phyloP scores from a whole-genome alignment of 2,888 invertebrate species.

The Eupithecia dodoneata region DNA sequence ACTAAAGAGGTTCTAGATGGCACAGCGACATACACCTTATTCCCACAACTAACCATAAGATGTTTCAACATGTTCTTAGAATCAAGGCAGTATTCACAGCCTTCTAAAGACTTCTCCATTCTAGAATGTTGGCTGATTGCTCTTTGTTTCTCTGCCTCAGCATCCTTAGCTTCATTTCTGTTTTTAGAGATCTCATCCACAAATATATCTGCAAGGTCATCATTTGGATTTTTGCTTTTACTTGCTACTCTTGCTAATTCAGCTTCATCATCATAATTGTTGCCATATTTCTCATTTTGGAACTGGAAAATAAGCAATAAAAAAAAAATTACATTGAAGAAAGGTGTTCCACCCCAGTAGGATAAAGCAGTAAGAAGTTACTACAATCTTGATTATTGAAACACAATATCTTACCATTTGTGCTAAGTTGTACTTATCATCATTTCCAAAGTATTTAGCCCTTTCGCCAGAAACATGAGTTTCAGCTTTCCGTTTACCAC shows the following conservation, averaged over 20 bases:
- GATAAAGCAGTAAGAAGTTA: background rate
- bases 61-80: conserved; percentile 92
- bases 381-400: background rate
- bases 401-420: conserved; percentile 86
- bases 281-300: conserved; percentile 91
- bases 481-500: conserved; percentile 84
- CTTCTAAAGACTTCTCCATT: conserved; percentile 88
- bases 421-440: conserved; percentile 93
- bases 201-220: conserved; percentile 94
- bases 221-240: conserved; percentile 86
- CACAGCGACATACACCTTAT: conserved; percentile 92
- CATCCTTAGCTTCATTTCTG: conserved; percentile 85
- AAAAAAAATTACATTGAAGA: background rate
- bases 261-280: conserved; percentile 91
- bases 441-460: conserved; percentile 93
- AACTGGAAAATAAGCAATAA: conserved; percentile 80
- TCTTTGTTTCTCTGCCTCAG: conserved; percentile 84
- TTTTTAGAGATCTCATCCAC: conserved; percentile 89
- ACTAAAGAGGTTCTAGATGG: conserved; percentile 92
- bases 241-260: conserved; percentile 90
- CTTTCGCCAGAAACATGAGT: conserved; percentile 91
- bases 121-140: conserved; percentile 90
- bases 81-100: conserved; percentile 93
- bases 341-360: background rate
- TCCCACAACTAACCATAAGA: conserved; percentile 91